Conservation (phyloP, 1,140 invertebrate genomes). For the Pectinophora gossypiella region DNA sequence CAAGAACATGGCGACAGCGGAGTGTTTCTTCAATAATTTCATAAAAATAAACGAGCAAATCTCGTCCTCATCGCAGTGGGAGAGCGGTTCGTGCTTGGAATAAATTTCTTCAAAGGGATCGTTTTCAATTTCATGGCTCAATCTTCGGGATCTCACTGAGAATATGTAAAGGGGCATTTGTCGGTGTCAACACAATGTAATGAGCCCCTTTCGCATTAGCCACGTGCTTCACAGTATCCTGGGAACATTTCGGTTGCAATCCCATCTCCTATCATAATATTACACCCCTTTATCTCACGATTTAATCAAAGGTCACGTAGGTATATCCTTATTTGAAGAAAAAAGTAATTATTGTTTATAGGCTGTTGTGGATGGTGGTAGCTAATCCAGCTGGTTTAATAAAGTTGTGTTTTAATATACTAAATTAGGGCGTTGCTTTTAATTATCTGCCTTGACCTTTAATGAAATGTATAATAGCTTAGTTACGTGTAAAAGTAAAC, state of each 20-base stretch:
- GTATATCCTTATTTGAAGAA: not conserved
- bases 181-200: constrained; percentile 71
- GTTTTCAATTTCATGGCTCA: constrained; percentile 75
- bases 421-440: not conserved
- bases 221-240: constrained; percentile 31
- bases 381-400: not conserved
- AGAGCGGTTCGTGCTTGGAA: constrained; percentile 68
- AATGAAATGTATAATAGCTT: too few species aligned
- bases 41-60: constrained; percentile 74
- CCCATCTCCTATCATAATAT: constrained; percentile 12
- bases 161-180: constrained; percentile 74
- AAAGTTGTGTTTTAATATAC: not conserved
- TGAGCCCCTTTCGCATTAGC: constrained; percentile 58
- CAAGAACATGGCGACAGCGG: constrained; percentile 21
- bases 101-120: constrained; percentile 74
- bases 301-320: not conserved
- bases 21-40: constrained; percentile 64
- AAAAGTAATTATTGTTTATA: not conserved
- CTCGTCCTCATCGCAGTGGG: constrained; percentile 59
- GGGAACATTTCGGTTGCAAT: constrained; percentile 7
- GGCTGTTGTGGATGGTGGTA: not conserved
- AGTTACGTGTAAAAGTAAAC: too few species aligned
- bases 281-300: not conserved
- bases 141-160: constrained; percentile 70
- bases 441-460: too few species aligned